phyloP scores from a whole-genome alignment of 1,140 invertebrate species.

The Saccostrea glomerata region DNA sequence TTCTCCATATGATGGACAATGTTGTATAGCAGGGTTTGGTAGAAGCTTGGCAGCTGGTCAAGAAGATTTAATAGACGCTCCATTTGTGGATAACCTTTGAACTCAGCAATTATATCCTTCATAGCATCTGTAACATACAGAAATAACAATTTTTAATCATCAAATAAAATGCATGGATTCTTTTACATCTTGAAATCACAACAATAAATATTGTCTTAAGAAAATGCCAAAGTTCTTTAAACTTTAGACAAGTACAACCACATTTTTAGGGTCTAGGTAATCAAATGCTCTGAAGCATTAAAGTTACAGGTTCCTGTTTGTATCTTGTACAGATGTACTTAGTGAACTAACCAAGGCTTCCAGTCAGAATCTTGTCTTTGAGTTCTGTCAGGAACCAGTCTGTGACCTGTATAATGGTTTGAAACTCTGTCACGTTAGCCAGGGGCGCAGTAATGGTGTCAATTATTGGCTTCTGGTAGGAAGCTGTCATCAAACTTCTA shows the following conservation, averaged over 20 bases:
- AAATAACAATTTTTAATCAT: not conserved
- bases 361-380: not conserved
- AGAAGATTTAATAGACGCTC: conserved; percentile 43
- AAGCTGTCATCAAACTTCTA: not conserved
- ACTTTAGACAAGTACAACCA: too few species aligned
- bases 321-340: too few species aligned
- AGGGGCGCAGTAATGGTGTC: not conserved
- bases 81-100: conserved; percentile 55
- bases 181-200: too few species aligned
- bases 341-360: not conserved
- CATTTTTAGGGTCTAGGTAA: too few species aligned
- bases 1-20: conserved; percentile 51
- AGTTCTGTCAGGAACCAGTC: conserved; percentile 5
- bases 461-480: conserved; percentile 14
- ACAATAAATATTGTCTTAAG: too few species aligned
- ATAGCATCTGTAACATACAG: conserved; percentile 6
- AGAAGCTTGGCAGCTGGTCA: conserved; percentile 56
- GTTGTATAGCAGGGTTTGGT: conserved; percentile 55
- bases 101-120: conserved; percentile 15
- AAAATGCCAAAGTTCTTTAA: too few species aligned
- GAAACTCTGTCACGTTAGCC: conserved; percentile 1
- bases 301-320: too few species aligned
- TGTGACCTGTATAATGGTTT: not conserved
- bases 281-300: too few species aligned
- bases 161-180: not conserved